Evolutionary conservation across 2,888 invertebrate genomes (phyloP).

Genomic region (Sturmia bella): DNA sequence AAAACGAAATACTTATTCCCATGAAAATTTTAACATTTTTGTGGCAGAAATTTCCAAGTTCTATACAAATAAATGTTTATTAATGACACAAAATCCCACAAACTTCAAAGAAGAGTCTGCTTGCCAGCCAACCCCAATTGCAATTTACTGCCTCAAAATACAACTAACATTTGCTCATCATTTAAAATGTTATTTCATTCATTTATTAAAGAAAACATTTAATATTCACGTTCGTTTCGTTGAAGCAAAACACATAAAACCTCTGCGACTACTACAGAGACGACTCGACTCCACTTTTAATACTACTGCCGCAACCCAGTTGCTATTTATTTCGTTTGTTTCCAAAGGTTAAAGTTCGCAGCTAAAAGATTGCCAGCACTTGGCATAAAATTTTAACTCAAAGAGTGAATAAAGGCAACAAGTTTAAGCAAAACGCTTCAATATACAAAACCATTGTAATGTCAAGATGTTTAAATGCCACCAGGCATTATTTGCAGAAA

Average conservation of each 20-base stretch:
- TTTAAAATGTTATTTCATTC: conserved; percentile 61
- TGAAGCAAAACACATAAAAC: neutral
- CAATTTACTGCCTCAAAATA: neutral
- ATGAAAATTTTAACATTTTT: conserved; percentile 52
- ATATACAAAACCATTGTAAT: conserved; percentile 63
- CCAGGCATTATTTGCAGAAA: conserved; percentile 59
- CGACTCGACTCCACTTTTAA: conserved; percentile 3
- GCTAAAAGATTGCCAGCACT: conserved; percentile 32
- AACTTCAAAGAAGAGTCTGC: conserved; percentile 31
- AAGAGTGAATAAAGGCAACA: neutral
- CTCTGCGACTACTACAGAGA: conserved; percentile 12
- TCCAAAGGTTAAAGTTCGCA: conserved; percentile 56
- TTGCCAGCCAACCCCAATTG: conserved; percentile 32
- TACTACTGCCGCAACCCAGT: conserved; percentile 10
- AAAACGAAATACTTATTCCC: conserved; percentile 30
- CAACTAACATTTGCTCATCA: conserved; percentile 56
- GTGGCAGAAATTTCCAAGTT: conserved; percentile 45
- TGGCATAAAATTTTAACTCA: conserved; percentile 23
- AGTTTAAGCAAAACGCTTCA: conserved; percentile 42
- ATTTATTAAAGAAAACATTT: conserved; percentile 58
- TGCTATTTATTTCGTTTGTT: conserved; percentile 11
- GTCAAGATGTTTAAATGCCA: conserved; percentile 69
- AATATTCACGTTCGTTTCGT: conserved; percentile 53
- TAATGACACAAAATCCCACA: conserved; percentile 64
- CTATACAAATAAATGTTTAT: conserved; percentile 50